A percentile compares a stretch with the other conserved stretches of the same genome.
Evolutionary conservation across 2,113 vertebrate species (phyloP).

Genomic region (Podarcis cretensis): DNA sequence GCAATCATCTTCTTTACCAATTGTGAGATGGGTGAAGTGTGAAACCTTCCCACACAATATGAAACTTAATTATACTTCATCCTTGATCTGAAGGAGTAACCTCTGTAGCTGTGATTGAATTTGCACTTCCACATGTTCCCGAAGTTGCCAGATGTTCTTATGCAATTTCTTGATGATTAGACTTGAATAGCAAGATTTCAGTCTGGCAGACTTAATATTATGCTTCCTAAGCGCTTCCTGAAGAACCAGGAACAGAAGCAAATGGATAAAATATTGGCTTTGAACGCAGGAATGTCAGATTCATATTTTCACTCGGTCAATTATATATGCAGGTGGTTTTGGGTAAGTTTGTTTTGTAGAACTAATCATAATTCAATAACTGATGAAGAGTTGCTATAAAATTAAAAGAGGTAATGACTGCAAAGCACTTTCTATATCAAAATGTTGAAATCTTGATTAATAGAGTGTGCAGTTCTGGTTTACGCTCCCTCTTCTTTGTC

Average conservation of each 20-base stretch:
- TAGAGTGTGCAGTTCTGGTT: neutral
- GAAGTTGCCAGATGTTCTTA: neutral
- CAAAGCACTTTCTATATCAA: neutral
- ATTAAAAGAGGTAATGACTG: neutral
- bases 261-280: neutral
- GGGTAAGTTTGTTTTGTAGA: neutral
- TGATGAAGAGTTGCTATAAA: neutral
- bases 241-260: neutral
- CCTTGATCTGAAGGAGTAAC: neutral
- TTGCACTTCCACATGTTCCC: neutral
- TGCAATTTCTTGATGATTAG: neutral
- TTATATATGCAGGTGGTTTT: neutral
- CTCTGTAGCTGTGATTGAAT: neutral
- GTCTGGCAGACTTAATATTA: neutral
- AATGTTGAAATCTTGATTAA: neutral
- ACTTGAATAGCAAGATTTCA: neutral
- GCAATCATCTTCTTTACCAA: neutral
- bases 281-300: neutral
- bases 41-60: neutral
- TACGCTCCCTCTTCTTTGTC: conserved; percentile 5
- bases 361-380: neutral
- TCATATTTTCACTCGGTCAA: neutral
- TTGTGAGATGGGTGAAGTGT: neutral
- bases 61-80: neutral
- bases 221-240: neutral